Evolutionary conservation across 2,888 invertebrate genomes (phyloP), one percentile per base, ranked within the genome.

Genomic region (Ctena decussata): DNA sequence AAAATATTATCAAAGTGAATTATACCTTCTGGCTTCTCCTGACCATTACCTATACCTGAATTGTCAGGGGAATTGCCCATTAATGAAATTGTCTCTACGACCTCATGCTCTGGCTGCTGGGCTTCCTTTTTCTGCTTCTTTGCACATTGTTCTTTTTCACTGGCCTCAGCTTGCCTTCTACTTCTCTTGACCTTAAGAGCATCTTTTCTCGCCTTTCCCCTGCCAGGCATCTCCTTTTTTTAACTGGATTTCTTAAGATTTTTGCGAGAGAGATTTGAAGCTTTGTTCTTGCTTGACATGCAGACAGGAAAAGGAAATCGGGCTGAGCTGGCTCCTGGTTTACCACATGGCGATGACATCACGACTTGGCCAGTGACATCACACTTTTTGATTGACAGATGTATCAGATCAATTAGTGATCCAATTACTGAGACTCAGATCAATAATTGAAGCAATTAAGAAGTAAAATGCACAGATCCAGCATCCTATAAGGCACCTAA

Each of bases 1-100:
- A 71, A 71, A 6, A 71, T 27, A 71, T 71, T 71, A 24, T 71
- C 71, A 71, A 71, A 71, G 41, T 71, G 71, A 71, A 71, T 41
- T 11, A 71, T 71, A 41, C 71, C 71, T 71, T 35, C 39, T 41
- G 71, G 71, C 60, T 60, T 60, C n/a, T 60, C 60, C 30, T 60
- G 6, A 18, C 32, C 18, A 11, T 30, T 60, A 60, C 60, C 30
- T 60, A 24, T 24, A 60, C 27, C 24, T 60, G 60, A 30, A 5
- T 30, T 41, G 41, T 60, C 60, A 60, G 60, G 21, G 60, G 15
- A 6, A 60, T 21, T 8, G 1, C 60, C 60, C 3, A 6, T 60
- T 30, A 60, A 30, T 8, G 60, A 60, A 60, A 60, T 27, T 6
- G 60, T 60, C 11, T 60, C 27, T 15, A 41, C 6, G 41, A 41